Conservation (phyloP, 2,797 vertebrate species). For the Cynodonichthys magdalenae region DNA sequence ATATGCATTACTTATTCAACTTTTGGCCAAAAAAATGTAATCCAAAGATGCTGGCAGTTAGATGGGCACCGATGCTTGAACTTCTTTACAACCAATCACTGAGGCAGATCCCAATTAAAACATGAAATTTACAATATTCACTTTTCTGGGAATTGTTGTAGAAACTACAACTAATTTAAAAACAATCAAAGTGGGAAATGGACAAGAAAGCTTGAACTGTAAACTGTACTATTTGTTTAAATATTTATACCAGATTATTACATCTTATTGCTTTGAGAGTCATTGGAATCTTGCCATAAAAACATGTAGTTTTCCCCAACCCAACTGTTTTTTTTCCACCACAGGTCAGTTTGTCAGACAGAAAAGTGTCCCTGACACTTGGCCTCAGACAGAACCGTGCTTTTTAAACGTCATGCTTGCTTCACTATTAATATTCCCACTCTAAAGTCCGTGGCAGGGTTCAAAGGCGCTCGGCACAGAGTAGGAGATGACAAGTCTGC, state of each 20-base stretch:
- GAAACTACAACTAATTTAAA: too few relatives aligned
- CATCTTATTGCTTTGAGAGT: neutral
- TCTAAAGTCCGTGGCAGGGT: slow-evolving; percentile 63
- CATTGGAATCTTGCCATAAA: slow-evolving; percentile 28
- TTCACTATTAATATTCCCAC: slow-evolving; percentile 74
- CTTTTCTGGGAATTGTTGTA: too few relatives aligned
- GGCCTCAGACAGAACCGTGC: slow-evolving; percentile 56
- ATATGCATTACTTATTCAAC: too few relatives aligned
- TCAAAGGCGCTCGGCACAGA: slow-evolving; percentile 70
- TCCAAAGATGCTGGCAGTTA: too few relatives aligned
- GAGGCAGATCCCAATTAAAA: too few relatives aligned
- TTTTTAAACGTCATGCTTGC: slow-evolving; percentile 72
- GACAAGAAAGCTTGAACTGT: too few relatives aligned
- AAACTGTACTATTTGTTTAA: neutral
- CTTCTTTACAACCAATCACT: too few relatives aligned
- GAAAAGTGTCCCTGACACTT: slow-evolving; percentile 51
- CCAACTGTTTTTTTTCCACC: slow-evolving; percentile 7
- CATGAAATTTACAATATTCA: too few relatives aligned
- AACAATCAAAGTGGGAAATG: too few relatives aligned
- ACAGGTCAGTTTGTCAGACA: slow-evolving; percentile 41
- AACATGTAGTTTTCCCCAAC: slow-evolving; percentile 7
- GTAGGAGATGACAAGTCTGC: slow-evolving; percentile 76
- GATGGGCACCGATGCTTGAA: too few relatives aligned
- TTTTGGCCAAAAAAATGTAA: too few relatives aligned
- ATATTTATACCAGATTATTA: slow-evolving; percentile 8